Percentiles rank a stretch among this genome's conserved stretches.
These are phyloP conservation scores for Gastrophysa polygoni DNA, from an alignment of 2,888 invertebrate genomes.

Conservation along the genomic window DNA sequence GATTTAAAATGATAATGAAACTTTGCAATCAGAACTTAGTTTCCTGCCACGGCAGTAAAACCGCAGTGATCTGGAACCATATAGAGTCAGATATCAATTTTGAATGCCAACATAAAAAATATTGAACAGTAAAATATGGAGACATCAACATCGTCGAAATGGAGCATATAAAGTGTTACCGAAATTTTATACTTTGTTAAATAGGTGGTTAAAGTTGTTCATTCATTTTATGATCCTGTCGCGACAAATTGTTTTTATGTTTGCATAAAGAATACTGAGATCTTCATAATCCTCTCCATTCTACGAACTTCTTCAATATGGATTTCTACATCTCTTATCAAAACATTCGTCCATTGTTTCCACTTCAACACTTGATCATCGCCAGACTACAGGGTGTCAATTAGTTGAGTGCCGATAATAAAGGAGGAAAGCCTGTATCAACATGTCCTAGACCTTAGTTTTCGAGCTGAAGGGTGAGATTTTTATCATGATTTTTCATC, in stretches of 20 bases:
- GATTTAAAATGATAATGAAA: background rate
- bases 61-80: constrained; percentile 33
- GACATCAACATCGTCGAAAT: constrained; percentile 24
- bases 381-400: too few species aligned
- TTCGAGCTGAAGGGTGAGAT: too few species aligned
- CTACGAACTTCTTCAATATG: constrained; percentile 11
- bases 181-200: constrained; percentile 42
- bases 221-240: constrained; percentile 14
- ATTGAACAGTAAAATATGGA: constrained; percentile 31
- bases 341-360: too few species aligned
- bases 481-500: too few species aligned
- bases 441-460: too few species aligned
- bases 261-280: constrained; percentile 10
- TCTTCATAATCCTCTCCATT: constrained; percentile 7
- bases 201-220: constrained; percentile 36
- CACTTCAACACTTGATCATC: too few species aligned
- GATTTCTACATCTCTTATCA: constrained; percentile 3
- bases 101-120: constrained; percentile 39
- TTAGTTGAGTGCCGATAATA: too few species aligned
- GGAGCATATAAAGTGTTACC: constrained; percentile 28
- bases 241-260: constrained; percentile 22
- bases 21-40: background rate
- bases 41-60: background rate
- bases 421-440: too few species aligned
- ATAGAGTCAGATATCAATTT: constrained; percentile 32